Evolutionary conservation across 2,113 vertebrate species (phyloP).

Genomic region (Leucopternis melanops): DNA sequence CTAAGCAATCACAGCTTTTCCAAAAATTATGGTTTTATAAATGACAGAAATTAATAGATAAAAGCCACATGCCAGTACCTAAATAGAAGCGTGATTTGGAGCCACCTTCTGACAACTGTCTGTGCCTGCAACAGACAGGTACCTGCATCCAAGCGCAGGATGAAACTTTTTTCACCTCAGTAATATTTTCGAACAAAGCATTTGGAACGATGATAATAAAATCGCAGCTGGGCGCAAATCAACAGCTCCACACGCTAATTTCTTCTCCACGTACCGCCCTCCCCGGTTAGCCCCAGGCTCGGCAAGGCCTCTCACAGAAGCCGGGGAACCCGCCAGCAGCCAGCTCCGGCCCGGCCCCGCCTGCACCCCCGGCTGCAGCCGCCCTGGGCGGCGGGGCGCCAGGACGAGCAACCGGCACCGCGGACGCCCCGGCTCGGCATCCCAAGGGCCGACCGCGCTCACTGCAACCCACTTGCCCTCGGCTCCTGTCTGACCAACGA

Average conservation of each 20-base stretch:
- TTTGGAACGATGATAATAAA: background rate
- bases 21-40: background rate
- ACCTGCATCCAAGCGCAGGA: background rate
- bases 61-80: background rate
- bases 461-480: background rate
- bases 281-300: rapidly evolving
- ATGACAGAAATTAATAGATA: background rate
- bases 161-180: background rate
- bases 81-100: background rate
- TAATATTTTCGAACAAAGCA: background rate
- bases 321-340: background rate
- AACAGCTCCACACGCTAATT: rapidly evolving
- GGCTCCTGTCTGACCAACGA: background rate
- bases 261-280: rapidly evolving
- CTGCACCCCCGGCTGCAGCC: background rate
- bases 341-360: background rate
- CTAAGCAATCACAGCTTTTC: background rate
- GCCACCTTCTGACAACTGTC: background rate
- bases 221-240: rapidly evolving
- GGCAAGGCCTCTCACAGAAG: background rate
- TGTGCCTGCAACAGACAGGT: background rate
- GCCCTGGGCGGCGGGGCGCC: background rate
- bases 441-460: background rate
- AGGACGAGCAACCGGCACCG: background rate
- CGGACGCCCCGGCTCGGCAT: background rate